These are phyloP conservation scores for Phortica variegata DNA, from an alignment of 1,140 invertebrate genomes.

Conservation along the genomic window DNA sequence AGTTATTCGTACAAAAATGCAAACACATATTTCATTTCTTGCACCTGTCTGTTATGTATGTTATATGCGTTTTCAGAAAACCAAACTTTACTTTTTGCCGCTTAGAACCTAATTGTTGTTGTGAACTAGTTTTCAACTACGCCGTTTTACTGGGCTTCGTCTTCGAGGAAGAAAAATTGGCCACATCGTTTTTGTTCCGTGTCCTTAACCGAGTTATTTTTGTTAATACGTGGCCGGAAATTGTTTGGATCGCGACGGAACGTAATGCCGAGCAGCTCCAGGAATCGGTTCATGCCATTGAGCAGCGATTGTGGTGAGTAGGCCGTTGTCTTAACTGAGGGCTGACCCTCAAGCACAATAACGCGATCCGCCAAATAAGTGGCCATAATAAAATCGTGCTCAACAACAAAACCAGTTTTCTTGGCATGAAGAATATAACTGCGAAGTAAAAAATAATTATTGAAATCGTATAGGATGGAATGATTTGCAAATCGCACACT, in stretches of 20 bases:
- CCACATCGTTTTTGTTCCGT: constrained; percentile 95
- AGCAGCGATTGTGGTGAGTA: constrained; percentile 91
- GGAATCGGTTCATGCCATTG: constrained; percentile 97
- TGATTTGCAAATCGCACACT: constrained; percentile 6
- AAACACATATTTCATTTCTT: too few species aligned
- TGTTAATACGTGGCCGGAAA: constrained; percentile 97
- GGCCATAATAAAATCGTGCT: constrained; percentile 99
- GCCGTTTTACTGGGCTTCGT: constrained; percentile 56
- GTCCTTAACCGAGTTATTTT: constrained; percentile 95
- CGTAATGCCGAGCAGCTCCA: constrained; percentile 95
- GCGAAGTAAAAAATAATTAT: constrained; percentile 26
- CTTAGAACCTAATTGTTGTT: not conserved
- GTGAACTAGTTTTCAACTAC: constrained; percentile 21
- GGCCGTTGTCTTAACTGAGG: constrained; percentile 85
- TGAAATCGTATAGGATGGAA: not conserved
- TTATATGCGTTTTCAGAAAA: not conserved
- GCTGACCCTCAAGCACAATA: constrained; percentile 95
- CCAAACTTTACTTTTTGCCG: constrained; percentile 4
- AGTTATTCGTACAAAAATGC: too few species aligned
- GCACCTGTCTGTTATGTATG: too few species aligned
- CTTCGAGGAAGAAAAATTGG: constrained; percentile 99
- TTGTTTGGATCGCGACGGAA: constrained; percentile 99
- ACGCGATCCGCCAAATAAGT: constrained; percentile 98
- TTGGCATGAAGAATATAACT: constrained; percentile 99
- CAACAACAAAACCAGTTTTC: constrained; percentile 98